A percentile compares a stretch with the other conserved stretches of the same genome.
Conservation (phyloP, 2,797 vertebrate genomes). For the Argentina silus region DNA sequence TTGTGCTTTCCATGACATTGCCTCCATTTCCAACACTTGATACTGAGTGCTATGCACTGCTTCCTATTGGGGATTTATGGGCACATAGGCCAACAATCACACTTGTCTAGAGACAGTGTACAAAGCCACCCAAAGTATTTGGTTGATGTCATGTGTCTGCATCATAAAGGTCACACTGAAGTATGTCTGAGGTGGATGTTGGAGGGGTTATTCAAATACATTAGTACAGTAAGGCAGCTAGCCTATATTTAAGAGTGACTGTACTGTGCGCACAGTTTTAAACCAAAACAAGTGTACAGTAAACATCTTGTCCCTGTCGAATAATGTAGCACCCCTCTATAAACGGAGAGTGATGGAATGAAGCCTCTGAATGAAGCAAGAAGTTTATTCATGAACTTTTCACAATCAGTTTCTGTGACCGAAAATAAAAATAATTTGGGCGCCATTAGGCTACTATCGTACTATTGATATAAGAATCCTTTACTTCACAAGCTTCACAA, state of each 20-base stretch:
- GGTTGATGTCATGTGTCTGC: conserved; percentile 5
- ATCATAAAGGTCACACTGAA: neutral
- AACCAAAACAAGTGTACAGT: neutral
- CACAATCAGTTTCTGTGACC: no score
- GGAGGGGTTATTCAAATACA: neutral
- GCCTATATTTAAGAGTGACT: neutral
- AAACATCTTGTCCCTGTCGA: no score
- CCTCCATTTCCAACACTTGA: neutral
- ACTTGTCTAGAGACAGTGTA: neutral
- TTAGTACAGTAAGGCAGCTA: neutral
- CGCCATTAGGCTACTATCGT: no score
- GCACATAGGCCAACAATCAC: neutral
- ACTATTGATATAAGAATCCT: no score
- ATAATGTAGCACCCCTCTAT: no score
- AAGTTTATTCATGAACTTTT: no score
- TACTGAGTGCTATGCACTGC: neutral
- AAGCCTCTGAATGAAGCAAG: no score
- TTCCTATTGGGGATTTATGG: neutral
- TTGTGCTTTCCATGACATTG: neutral
- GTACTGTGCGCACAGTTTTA: neutral
- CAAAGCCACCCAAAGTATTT: neutral
- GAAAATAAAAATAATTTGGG: no score
- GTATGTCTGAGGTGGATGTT: neutral
- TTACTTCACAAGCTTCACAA: no score
- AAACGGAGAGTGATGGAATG: no score